Conservation (phyloP, 2,113 vertebrate genomes). For the Macheiramphus alcinus region DNA sequence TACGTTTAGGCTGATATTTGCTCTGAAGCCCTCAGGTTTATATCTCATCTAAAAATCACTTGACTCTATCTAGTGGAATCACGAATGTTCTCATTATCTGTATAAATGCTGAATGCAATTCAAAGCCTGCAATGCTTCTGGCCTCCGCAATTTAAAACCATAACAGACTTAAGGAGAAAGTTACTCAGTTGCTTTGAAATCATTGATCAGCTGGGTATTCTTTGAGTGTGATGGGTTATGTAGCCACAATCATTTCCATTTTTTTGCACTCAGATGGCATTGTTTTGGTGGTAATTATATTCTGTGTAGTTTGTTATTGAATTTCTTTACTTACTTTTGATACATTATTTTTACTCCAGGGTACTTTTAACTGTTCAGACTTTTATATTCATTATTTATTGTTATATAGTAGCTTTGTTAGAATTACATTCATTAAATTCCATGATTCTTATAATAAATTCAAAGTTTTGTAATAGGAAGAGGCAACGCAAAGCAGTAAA, state of each 20-base stretch:
- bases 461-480: background rate
- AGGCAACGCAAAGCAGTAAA: background rate
- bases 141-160: background rate
- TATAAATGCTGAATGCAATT: background rate
- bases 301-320: background rate
- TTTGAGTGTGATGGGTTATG: background rate
- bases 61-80: background rate
- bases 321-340: background rate
- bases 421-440: background rate
- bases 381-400: background rate
- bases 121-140: background rate
- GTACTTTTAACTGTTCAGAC: background rate
- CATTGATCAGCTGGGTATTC: background rate
- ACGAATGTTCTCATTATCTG: background rate
- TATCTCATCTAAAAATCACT: background rate
- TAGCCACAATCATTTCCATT: background rate
- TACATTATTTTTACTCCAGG: background rate
- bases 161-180: background rate
- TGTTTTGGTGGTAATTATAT: background rate
- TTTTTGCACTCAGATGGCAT: background rate
- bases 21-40: background rate
- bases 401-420: background rate
- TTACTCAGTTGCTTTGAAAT: background rate
- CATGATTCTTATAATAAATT: constrained; percentile 18
- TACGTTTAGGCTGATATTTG: background rate